Base-by-base conservation (phyloP, 2,888 invertebrate species). In the Cantharis flavilabris region DNA sequence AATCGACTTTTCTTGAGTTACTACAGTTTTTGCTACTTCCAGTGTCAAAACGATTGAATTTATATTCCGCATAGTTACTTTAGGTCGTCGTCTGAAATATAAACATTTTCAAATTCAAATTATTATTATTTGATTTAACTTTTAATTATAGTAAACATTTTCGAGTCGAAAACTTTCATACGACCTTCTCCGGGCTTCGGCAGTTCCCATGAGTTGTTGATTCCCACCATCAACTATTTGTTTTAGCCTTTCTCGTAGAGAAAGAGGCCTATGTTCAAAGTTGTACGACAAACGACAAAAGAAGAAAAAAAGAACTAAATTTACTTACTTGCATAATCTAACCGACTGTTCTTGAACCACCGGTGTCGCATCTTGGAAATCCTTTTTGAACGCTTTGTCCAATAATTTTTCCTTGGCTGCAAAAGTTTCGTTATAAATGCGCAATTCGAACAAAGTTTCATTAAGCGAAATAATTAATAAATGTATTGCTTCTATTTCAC, bases 341-440 rank as follows among this genome's bases (percentile, higher is more conserved):
- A 89, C 89, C 75, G 92, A 90, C 85, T 92, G 90, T 73, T 94
- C 93, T 0, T 91, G 88, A n/a, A 92, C 89, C 67, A 91, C 88
- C 3, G 92, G 91, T 23, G 93, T 91, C 11, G 91, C 86, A 73
- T 92, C 92, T 0, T 90, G 87, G 83, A 93, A 93, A 80, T 93
- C 92, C 71, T 88, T 89, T 83, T 90, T 92, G 84, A 94, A 94
- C 74, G 90, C 90, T 73, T 92, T 92, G 33, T 94, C 93, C 71
- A 94, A 80, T 5, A 87, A 80, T 80, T 90, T 91, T 81, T 94
- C 94, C 81, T 90, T 91, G 1, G 85, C 82, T n/a, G 87, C 83
- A 4, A 92, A 85, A 0, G 85, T 83, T 0, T 93, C 93, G 81
- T 91, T 88, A 30, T 88, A 86, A 0, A 83, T 82, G 76, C 89